Base-by-base conservation (phyloP, 2,797 vertebrate genomes). In the Rhodeus uyekii region DNA sequence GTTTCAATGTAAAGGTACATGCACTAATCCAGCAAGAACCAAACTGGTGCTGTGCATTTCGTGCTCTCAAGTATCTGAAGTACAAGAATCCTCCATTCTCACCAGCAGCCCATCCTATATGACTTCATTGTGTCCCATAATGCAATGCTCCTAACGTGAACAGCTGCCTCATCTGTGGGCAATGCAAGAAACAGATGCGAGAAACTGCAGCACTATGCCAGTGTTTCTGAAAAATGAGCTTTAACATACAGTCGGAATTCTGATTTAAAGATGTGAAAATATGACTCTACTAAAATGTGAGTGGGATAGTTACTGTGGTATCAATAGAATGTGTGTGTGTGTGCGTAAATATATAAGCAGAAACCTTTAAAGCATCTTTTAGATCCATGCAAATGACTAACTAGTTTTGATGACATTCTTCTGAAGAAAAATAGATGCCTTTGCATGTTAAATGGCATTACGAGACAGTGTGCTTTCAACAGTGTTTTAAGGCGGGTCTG, bases 141-240 rank as follows among this genome's bases (percentile, higher is more conserved):
- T 69, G 87, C 81, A 85, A 50, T 84, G 29, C 12, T 77, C 75
- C 27, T 27, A 19, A 42, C 14, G 65, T 80, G 68, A 77, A 83
- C 79, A 55, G 29, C 77, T 55, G 68, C 36, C 3, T 5, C 7
- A 73, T 58, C 78, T 64, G 39, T 24, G 60, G 60, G 75, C 38
- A 34, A 77, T 64, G 76, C 60, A 65, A 50, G 38, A 61, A 61
- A 76, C 73, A 76, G 55, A 76, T 76, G 55, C 9, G 24, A 14
- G 14, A 42, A 58, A 44, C 8, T 8, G 50, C 34, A 74, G 14
- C 22, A 5, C 13, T 9, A 24, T 55, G 22, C 8, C 22, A 39
- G 13, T 14, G 14, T 58, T 58, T 75, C 72, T 75, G 16, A 2
- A 24, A 24, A 74, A 39, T 75, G 14, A 39, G 36, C 24, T 60